Evolutionary conservation across 2,113 vertebrate genomes (phyloP).

Genomic region (Calyptommatus sinebrachiatus): DNA sequence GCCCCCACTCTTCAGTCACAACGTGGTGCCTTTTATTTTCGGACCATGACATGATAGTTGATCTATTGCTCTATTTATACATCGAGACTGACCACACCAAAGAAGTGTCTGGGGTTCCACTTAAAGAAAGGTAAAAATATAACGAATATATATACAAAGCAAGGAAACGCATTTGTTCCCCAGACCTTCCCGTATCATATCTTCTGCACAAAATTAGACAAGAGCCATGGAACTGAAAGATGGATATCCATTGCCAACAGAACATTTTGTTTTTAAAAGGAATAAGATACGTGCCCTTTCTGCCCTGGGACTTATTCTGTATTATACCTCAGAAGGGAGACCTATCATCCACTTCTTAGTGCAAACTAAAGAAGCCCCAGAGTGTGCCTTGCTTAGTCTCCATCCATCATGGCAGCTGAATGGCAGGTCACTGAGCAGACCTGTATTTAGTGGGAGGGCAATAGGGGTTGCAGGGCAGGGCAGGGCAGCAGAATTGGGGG

Average conservation of each 20-base stretch:
- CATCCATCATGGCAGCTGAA: no score
- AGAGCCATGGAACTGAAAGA: constrained; percentile 15
- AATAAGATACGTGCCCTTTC: not conserved
- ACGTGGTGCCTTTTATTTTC: constrained; percentile 33
- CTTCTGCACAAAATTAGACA: constrained; percentile 29
- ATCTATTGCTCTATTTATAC: constrained; percentile 59
- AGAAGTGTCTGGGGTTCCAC: constrained; percentile 50
- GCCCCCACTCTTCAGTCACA: not conserved
- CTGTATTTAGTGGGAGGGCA: no score
- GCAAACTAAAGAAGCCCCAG: no score
- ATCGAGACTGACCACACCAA: constrained; percentile 11
- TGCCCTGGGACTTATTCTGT: not conserved
- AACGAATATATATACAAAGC: constrained; percentile 15
- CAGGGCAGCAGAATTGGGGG: no score
- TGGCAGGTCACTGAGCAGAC: no score
- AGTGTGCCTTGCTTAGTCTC: no score
- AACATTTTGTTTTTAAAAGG: constrained; percentile 16
- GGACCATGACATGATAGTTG: constrained; percentile 24
- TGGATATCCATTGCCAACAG: constrained; percentile 7
- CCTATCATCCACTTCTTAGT: no score
- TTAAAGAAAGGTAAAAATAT: constrained; percentile 50
- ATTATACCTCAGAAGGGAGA: no score
- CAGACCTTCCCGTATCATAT: constrained; percentile 41
- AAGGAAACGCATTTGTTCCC: constrained; percentile 36
- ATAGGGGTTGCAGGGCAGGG: no score